These are phyloP conservation scores for Aethes cnicana DNA, from an alignment of 2,888 invertebrate species.

Conservation along the genomic window DNA sequence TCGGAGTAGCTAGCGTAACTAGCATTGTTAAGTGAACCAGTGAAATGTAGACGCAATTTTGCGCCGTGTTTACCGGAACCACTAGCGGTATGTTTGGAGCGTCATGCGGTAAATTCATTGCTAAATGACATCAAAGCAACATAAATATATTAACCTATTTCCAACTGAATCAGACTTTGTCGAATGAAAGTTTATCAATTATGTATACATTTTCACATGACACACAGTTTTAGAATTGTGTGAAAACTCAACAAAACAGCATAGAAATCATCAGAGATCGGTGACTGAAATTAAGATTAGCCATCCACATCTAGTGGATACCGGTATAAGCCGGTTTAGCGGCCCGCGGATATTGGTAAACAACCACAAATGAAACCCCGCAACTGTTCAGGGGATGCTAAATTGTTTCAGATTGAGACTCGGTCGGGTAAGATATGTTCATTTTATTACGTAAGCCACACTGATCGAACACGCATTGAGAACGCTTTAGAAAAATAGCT, in stretches of 20 bases:
- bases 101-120: no score
- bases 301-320: constrained; percentile 5
- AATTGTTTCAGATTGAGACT: constrained; percentile 16
- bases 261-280: constrained; percentile 1
- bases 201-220: neutral
- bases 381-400: constrained; percentile 13
- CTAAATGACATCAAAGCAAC: no score
- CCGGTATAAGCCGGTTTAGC: constrained; percentile 26
- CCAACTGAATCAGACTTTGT: neutral
- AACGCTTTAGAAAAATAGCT: no score
- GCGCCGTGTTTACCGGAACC: no score
- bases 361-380: constrained; percentile 28
- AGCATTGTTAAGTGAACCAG: constrained; percentile 3
- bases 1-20: constrained; percentile 10
- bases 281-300: constrained; percentile 13
- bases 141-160: no score
- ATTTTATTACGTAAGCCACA: constrained; percentile 9
- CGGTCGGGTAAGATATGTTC: constrained; percentile 12
- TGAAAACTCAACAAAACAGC: constrained; percentile 5
- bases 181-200: neutral
- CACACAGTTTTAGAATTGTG: neutral
- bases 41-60: neutral
- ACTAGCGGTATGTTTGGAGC: no score
- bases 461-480: neutral
- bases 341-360: constrained; percentile 26